phyloP scores from a whole-genome alignment of 1,140 invertebrate genomes.

The Drosophila insularis region DNA sequence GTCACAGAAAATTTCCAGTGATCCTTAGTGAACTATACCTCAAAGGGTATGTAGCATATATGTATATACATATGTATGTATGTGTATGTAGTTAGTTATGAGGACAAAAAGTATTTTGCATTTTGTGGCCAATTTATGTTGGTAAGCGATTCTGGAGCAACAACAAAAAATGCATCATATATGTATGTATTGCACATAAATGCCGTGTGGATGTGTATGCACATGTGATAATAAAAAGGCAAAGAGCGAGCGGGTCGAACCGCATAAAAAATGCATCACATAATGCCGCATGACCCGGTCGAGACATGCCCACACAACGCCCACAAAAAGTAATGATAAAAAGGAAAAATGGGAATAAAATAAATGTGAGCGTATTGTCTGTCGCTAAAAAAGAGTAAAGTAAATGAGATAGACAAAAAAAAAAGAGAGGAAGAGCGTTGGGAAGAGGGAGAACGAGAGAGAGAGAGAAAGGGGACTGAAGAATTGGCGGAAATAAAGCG shows the following conservation, averaged over 20 bases:
- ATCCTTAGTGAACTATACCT: neutral
- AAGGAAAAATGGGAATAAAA: slow-evolving; percentile 56
- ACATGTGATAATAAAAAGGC: slow-evolving; percentile 72
- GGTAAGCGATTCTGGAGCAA: slow-evolving; percentile 43
- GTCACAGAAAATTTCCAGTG: neutral
- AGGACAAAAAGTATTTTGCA: slow-evolving; percentile 39
- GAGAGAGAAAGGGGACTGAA: neutral
- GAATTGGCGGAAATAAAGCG: slow-evolving; percentile 45
- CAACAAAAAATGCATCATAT: slow-evolving; percentile 36
- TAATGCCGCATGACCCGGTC: slow-evolving; percentile 70
- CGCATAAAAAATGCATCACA: slow-evolving; percentile 77
- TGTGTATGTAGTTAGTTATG: neutral
- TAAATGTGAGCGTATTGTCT: slow-evolving; percentile 76
- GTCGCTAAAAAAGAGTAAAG: slow-evolving; percentile 47
- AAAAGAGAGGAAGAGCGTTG: slow-evolving; percentile 18
- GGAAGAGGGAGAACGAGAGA: slow-evolving; percentile 1
- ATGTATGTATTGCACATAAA: slow-evolving; percentile 20
- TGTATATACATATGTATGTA: too few species aligned
- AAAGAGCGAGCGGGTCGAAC: slow-evolving; percentile 5
- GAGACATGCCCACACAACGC: slow-evolving; percentile 52
- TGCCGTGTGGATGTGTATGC: slow-evolving; percentile 49
- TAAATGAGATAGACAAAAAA: slow-evolving; percentile 10
- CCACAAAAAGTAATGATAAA: slow-evolving; percentile 18
- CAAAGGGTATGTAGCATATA: neutral
- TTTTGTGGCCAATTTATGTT: slow-evolving; percentile 65